These are phyloP conservation scores for Brachylomia viminalis DNA, from an alignment of 2,888 invertebrate species.

Conservation along the genomic window DNA sequence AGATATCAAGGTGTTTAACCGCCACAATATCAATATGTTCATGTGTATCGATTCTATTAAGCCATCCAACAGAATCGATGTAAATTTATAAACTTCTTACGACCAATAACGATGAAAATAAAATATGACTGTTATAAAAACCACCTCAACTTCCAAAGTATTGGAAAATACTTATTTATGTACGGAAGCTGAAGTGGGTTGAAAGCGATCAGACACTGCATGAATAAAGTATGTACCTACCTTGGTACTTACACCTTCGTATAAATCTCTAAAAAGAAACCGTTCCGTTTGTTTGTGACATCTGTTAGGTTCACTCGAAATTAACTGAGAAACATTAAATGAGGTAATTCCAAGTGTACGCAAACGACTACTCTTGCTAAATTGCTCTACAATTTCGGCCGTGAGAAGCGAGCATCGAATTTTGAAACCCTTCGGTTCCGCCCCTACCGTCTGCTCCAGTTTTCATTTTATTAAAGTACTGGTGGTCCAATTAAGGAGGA, in stretches of 20 bases:
- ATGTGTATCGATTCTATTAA: background rate
- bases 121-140: constrained; percentile 29
- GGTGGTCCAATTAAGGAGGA: constrained; percentile 63
- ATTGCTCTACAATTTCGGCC: constrained; percentile 73
- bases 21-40: background rate
- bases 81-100: constrained; percentile 9
- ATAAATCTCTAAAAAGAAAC: constrained; percentile 17
- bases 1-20: background rate
- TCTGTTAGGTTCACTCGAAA: constrained; percentile 14
- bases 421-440: constrained; percentile 30
- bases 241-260: constrained; percentile 8
- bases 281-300: constrained; percentile 27
- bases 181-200: constrained; percentile 19
- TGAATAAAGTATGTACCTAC: constrained; percentile 53
- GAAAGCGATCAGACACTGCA: constrained; percentile 51
- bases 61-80: background rate
- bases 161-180: constrained; percentile 54
- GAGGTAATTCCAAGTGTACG: constrained; percentile 31
- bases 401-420: constrained; percentile 66
- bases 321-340: constrained; percentile 49
- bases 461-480: constrained; percentile 70
- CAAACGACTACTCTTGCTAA: constrained; percentile 76
- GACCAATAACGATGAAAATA: constrained; percentile 8
- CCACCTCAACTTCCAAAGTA: constrained; percentile 32
- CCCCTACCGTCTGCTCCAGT: constrained; percentile 47